Evolutionary conservation across 2,888 invertebrate genomes (phyloP).

Genomic region (Antheraea yamamai): DNA sequence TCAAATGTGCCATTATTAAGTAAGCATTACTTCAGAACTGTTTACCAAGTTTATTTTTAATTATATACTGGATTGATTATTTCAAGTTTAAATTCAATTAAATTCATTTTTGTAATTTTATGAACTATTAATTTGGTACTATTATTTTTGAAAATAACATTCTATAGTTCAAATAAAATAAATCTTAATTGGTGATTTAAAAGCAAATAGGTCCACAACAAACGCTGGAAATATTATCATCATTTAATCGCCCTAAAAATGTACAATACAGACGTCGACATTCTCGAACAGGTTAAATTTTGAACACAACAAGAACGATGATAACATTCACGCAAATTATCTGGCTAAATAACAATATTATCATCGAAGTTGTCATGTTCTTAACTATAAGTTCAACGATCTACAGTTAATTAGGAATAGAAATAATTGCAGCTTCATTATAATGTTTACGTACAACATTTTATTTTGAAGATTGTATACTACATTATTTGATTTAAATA

Average conservation of each 20-base stretch:
- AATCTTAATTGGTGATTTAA: neutral
- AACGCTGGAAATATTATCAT: conserved; percentile 63
- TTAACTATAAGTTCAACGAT: conserved; percentile 51
- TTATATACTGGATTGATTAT: no score
- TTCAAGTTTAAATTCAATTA: no score
- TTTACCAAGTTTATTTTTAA: no score
- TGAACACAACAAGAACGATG: conserved; percentile 61
- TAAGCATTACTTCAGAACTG: no score
- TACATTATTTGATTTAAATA: conserved; percentile 78
- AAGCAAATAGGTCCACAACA: conserved; percentile 27
- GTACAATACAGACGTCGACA: conserved; percentile 79
- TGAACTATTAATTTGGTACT: no score
- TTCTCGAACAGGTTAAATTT: conserved; percentile 65
- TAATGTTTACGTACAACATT: conserved; percentile 76
- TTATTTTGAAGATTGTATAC: conserved; percentile 77
- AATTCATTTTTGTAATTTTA: no score
- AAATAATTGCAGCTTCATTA: conserved; percentile 70
- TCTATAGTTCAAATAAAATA: no score
- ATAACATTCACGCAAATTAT: conserved; percentile 73
- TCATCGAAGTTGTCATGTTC: conserved; percentile 57
- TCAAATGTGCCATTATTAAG: no score
- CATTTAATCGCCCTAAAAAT: conserved; percentile 81
- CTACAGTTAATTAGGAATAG: conserved; percentile 75
- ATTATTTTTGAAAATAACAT: no score
- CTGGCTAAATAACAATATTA: conserved; percentile 69